Evolutionary conservation across 30 jellyfish, hydroid and myxozoan species (phyloP).

Genomic region (Aurelia coerulea): DNA sequence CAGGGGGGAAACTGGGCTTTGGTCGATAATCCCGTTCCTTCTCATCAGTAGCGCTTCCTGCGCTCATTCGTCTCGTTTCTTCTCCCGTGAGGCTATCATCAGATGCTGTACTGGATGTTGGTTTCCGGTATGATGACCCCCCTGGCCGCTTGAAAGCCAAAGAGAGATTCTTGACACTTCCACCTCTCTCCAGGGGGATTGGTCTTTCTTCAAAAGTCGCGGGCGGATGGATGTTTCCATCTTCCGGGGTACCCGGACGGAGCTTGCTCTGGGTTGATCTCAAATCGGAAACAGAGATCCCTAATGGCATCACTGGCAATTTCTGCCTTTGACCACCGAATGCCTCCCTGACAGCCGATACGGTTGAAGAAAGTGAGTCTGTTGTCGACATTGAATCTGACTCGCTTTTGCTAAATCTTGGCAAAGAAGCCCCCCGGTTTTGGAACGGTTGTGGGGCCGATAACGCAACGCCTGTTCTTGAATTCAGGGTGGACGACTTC

Average conservation of each 20-base stretch:
- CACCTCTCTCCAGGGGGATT: slow-evolving; percentile 39
- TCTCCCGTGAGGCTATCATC: slow-evolving; percentile 29
- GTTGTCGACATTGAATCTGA: slow-evolving; percentile 11
- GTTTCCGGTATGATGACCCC: slow-evolving; percentile 28
- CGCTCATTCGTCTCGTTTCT: slow-evolving; percentile 51
- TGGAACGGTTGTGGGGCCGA: slow-evolving; percentile 52
- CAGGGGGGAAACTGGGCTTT: slow-evolving; percentile 51
- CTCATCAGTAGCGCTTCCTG: slow-evolving; percentile 10
- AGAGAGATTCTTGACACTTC: slow-evolving; percentile 74
- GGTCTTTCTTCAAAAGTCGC: slow-evolving; percentile 56
- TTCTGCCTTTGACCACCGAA: slow-evolving; percentile 50
- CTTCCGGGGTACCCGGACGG: slow-evolving; percentile 74
- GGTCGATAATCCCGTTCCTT: slow-evolving; percentile 38
- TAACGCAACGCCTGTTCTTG: slow-evolving; percentile 11
- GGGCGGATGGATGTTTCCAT: slow-evolving; percentile 1
- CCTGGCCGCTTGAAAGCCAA: slow-evolving; percentile 49
- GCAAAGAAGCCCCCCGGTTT: slow-evolving; percentile 33
- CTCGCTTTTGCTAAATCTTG: slow-evolving; percentile 10
- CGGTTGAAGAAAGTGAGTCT: slow-evolving; percentile 54
- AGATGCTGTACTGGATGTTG: slow-evolving; percentile 51
- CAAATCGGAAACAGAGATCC: slow-evolving; percentile 51
- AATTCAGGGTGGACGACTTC: slow-evolving; percentile 36
- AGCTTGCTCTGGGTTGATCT: slow-evolving; percentile 47
- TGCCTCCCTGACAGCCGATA: slow-evolving; percentile 60
- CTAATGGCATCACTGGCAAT: slow-evolving; percentile 23